Conservation (phyloP, 2,888 invertebrate genomes). For the Drosophila stalkeri region DNA sequence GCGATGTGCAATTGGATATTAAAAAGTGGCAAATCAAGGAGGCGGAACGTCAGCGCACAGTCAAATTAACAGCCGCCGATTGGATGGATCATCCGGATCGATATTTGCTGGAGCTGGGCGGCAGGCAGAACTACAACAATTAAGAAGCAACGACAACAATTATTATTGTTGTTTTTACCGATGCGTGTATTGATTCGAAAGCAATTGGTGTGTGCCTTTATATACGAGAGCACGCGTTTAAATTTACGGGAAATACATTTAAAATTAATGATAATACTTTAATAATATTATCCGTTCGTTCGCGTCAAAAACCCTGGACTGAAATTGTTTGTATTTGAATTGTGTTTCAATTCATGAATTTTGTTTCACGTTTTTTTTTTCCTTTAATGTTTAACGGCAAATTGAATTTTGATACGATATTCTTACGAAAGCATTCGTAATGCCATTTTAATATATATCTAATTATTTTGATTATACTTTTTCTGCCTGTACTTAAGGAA, state of each 20-base stretch:
- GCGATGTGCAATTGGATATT: constrained; percentile 94
- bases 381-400: constrained; percentile 36
- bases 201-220: constrained; percentile 58
- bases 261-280: constrained; percentile 18
- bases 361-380: constrained; percentile 56
- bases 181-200: constrained; percentile 54
- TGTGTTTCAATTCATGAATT: constrained; percentile 58
- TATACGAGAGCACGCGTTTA: constrained; percentile 30
- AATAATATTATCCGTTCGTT: constrained; percentile 32
- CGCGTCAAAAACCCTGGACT: constrained; percentile 65
- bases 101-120: constrained; percentile 94
- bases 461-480: constrained; percentile 36
- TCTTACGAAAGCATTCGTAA: constrained; percentile 45
- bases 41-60: constrained; percentile 93
- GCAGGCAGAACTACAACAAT: constrained; percentile 92
- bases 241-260: constrained; percentile 51
- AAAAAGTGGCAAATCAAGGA: constrained; percentile 96
- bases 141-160: constrained; percentile 59
- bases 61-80: constrained; percentile 94
- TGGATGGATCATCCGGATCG: constrained; percentile 99
- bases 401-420: constrained; percentile 53
- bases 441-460: constrained; percentile 54
- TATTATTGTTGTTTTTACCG: constrained; percentile 4
- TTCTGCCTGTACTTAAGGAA: constrained; percentile 47
- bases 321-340: constrained; percentile 67